These are phyloP conservation scores for Poecilus cupreus DNA, from an alignment of 2,888 invertebrate species.

Conservation along the genomic window DNA sequence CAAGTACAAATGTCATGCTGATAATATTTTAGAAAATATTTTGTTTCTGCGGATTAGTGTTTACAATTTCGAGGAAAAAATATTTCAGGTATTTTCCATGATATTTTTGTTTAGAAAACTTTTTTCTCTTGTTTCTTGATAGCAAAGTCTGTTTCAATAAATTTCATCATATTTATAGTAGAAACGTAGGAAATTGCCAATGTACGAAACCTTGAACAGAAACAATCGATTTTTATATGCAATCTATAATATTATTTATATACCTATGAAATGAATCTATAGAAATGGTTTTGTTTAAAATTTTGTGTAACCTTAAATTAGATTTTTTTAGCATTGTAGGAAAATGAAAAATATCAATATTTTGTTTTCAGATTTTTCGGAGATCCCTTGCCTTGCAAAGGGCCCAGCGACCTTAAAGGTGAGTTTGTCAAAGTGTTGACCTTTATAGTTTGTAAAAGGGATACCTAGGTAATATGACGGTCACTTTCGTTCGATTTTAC, in stretches of 20 bases:
- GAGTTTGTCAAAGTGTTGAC: slow-evolving; percentile 49
- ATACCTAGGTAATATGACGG: slow-evolving; percentile 29
- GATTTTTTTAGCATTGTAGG: background rate
- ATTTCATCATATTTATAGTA: slow-evolving; percentile 10
- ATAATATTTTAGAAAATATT: slow-evolving; percentile 1
- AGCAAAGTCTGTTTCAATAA: background rate
- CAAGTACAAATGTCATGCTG: background rate
- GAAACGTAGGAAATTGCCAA: slow-evolving; percentile 27
- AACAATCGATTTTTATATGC: slow-evolving; percentile 32
- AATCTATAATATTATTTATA: slow-evolving; percentile 20
- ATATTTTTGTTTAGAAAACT: background rate
- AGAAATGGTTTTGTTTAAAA: background rate
- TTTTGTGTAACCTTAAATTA: slow-evolving; percentile 10
- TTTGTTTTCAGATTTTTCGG: slow-evolving; percentile 34
- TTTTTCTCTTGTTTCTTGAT: background rate
- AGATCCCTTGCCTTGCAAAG: slow-evolving; percentile 55
- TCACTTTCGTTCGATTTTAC: slow-evolving; percentile 39
- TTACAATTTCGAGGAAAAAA: background rate
- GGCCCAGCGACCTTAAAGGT: slow-evolving; percentile 55
- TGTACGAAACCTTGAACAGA: slow-evolving; percentile 10
- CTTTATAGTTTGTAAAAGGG: slow-evolving; percentile 28
- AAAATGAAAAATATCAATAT: background rate
- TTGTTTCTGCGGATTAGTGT: background rate
- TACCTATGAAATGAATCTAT: slow-evolving; percentile 7
- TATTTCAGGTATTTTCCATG: background rate